Conservation (phyloP, 1,140 invertebrate genomes). For the Cydia fagiglandana region DNA sequence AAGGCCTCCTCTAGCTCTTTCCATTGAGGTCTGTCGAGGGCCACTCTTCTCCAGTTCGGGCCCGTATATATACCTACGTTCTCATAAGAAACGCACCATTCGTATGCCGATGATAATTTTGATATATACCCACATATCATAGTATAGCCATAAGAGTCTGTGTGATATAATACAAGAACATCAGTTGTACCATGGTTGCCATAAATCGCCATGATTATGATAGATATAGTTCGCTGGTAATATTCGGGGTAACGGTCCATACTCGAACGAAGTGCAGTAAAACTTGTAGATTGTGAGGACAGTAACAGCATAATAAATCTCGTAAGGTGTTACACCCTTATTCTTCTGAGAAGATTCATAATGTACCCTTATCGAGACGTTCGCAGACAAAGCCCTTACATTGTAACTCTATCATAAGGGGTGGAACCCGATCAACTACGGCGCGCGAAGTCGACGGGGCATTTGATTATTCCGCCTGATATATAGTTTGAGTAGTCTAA, state of each 20-base stretch:
- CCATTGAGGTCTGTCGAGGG: too few relatives aligned
- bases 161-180: too few relatives aligned
- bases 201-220: too few relatives aligned
- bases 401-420: background rate
- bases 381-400: background rate
- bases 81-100: too few relatives aligned
- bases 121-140: too few relatives aligned
- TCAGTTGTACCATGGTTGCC: too few relatives aligned
- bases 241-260: background rate
- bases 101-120: too few relatives aligned
- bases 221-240: background rate
- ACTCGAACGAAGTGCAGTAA: background rate
- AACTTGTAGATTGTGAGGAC: background rate
- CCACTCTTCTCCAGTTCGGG: too few relatives aligned
- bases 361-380: background rate
- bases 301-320: background rate
- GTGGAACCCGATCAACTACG: background rate
- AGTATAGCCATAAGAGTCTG: too few relatives aligned
- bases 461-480: background rate
- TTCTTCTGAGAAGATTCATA: background rate
- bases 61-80: too few relatives aligned
- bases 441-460: background rate
- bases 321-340: background rate
- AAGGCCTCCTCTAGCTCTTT: too few relatives aligned
- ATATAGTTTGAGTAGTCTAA: too few relatives aligned